Percentiles rank a stretch among this genome's conserved stretches.
Conservation (phyloP, 2,113 vertebrate species). For the Caranx melampygus region DNA sequence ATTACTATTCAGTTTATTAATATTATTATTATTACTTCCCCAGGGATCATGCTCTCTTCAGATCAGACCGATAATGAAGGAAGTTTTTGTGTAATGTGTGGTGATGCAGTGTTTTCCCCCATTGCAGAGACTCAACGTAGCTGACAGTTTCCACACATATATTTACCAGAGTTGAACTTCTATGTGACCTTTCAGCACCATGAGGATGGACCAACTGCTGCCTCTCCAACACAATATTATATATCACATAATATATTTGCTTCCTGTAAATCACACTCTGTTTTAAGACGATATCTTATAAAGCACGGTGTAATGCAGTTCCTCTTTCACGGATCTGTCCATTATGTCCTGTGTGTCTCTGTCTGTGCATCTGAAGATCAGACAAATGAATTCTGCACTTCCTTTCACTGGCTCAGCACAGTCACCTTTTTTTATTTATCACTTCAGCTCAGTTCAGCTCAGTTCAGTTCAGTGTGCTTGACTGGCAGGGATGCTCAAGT, state of each 20-base stretch:
- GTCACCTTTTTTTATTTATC: background rate
- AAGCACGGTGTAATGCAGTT: background rate
- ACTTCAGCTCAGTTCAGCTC: background rate
- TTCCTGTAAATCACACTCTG: background rate
- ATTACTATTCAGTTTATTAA: no score
- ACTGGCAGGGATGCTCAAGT: background rate
- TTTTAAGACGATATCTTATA: slow-evolving; percentile 3
- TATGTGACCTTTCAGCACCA: slow-evolving; percentile 30
- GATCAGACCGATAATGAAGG: background rate
- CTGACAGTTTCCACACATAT: background rate
- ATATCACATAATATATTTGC: no score
- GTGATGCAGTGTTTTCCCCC: background rate
- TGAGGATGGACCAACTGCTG: background rate
- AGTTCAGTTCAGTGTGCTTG: background rate
- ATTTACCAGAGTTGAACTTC: slow-evolving; percentile 53
- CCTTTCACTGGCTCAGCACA: background rate
- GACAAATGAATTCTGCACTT: background rate
- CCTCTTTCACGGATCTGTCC: background rate
- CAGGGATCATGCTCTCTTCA: background rate
- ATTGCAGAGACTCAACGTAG: background rate
- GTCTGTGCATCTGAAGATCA: background rate
- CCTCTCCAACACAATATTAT: background rate
- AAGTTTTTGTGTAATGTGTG: background rate
- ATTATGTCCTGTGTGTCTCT: background rate
- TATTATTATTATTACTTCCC: background rate